Conservation (phyloP, 2,888 invertebrate species). For the Drosophila maculinotata region DNA sequence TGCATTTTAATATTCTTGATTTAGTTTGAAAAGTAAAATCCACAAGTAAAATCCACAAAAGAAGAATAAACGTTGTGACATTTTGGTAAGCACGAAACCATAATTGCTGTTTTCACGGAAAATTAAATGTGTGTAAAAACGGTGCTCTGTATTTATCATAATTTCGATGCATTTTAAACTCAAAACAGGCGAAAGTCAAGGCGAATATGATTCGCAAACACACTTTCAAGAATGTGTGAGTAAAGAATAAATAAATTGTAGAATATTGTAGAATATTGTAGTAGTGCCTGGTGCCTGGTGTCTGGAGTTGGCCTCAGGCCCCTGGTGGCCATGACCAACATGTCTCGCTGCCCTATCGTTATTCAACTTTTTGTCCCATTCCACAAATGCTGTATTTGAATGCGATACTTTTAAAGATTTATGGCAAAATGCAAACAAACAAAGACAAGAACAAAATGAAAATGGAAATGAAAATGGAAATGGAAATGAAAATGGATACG, state of each 20-base stretch:
- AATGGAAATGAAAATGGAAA: constrained; percentile 9
- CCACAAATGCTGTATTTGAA: constrained; percentile 18
- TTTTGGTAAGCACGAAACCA: too few species aligned
- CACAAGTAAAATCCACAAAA: too few species aligned
- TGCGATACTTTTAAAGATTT: constrained; percentile 63
- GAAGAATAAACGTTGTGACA: too few species aligned
- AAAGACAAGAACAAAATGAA: constrained; percentile 18
- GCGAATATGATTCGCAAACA: constrained; percentile 14
- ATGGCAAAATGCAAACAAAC: constrained; percentile 60
- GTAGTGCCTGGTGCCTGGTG: too few species aligned
- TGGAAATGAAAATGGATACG: constrained; percentile 26
- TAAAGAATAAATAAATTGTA: constrained; percentile 63
- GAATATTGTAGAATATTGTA: constrained; percentile 50
- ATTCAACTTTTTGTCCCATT: constrained; percentile 22
- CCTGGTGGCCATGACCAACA: constrained; percentile 8
- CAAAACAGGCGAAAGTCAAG: not conserved
- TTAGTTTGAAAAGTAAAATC: too few species aligned
- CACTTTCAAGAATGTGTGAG: constrained; percentile 37
- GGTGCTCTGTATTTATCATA: too few species aligned
- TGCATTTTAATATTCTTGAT: too few species aligned
- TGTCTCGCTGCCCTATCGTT: not conserved
- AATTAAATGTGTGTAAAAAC: too few species aligned
- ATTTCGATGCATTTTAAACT: constrained; percentile 9
- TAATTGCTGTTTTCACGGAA: too few species aligned
- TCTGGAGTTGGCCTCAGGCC: constrained; percentile 12